Percentiles rank a stretch among this genome's conserved stretches.
These are phyloP conservation scores for Drosophila heteroneura DNA, from an alignment of 2,888 invertebrate species.

Conservation along the genomic window DNA sequence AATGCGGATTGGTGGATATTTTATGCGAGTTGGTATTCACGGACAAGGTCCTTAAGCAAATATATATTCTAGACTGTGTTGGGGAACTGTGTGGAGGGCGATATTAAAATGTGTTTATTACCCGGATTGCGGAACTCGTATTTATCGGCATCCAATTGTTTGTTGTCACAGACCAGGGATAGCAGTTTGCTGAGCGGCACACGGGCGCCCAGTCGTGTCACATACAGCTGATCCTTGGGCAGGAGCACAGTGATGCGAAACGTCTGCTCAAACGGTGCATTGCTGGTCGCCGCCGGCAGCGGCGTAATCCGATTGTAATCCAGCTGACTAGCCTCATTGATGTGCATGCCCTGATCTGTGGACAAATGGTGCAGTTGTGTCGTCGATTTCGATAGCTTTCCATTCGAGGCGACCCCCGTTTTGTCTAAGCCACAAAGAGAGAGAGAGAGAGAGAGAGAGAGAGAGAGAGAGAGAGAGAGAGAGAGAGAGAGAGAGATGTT, in stretches of 20 bases:
- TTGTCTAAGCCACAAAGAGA: constrained; percentile 59
- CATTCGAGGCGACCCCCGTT: constrained; percentile 69
- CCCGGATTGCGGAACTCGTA: constrained; percentile 93
- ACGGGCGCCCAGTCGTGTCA: constrained; percentile 90
- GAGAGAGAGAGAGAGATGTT: not conserved
- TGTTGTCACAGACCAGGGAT: constrained; percentile 90
- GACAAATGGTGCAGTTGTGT: constrained; percentile 79
- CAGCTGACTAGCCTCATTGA: constrained; percentile 85
- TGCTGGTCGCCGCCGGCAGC: constrained; percentile 83
- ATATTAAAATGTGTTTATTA: constrained; percentile 66
- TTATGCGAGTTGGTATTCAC: too few relatives aligned
- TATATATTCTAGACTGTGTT: too few relatives aligned
- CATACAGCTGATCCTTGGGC: constrained; percentile 92
- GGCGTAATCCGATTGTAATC: constrained; percentile 85
- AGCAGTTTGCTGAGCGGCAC: constrained; percentile 90
- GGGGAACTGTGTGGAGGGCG: too few relatives aligned
- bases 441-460: not conserved
- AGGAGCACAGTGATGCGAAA: constrained; percentile 88
- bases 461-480: not conserved
- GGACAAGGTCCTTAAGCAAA: too few relatives aligned
- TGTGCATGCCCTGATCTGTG: constrained; percentile 80
- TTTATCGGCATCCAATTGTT: constrained; percentile 90
- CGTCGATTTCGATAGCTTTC: constrained; percentile 83
- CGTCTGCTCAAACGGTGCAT: constrained; percentile 85
- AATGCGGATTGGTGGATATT: too few relatives aligned